phyloP scores from a whole-genome alignment of 2,888 invertebrate genomes.

The Melipona beecheii region DNA sequence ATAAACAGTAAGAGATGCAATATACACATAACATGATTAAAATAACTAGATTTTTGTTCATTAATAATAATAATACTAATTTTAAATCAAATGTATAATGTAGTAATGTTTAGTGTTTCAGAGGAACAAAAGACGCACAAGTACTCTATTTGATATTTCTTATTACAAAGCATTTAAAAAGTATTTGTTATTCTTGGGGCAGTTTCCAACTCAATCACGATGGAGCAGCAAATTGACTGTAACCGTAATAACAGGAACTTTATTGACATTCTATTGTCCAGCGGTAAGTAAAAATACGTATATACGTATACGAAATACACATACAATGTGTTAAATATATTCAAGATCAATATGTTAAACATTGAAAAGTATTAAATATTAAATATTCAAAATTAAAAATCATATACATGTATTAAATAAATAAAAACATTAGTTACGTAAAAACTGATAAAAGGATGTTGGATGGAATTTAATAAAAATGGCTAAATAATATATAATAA shows the following conservation, averaged over 20 bases:
- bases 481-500: neutral
- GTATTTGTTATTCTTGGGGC: conserved; percentile 17
- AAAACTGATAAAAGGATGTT: neutral
- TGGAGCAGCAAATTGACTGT: neutral
- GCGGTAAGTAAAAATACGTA: neutral
- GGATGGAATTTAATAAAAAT: too few species aligned
- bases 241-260: neutral
- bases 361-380: too few species aligned
- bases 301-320: too few species aligned
- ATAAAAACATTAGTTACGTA: neutral
- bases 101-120: conserved; percentile 21
- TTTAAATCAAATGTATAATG: neutral
- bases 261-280: neutral
- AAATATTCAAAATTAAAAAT: too few species aligned
- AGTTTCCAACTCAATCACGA: conserved; percentile 9
- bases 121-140: neutral
- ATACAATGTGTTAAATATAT: too few species aligned
- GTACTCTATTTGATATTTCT: conserved; percentile 3
- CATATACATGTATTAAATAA: too few species aligned
- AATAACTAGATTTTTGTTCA: neutral
- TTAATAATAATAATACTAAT: neutral
- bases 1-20: neutral
- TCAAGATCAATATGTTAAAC: too few species aligned
- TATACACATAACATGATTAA: neutral
- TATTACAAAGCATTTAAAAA: conserved; percentile 27